phyloP scores from a whole-genome alignment of 2,888 invertebrate genomes.

The Xestia c-nigrum region DNA sequence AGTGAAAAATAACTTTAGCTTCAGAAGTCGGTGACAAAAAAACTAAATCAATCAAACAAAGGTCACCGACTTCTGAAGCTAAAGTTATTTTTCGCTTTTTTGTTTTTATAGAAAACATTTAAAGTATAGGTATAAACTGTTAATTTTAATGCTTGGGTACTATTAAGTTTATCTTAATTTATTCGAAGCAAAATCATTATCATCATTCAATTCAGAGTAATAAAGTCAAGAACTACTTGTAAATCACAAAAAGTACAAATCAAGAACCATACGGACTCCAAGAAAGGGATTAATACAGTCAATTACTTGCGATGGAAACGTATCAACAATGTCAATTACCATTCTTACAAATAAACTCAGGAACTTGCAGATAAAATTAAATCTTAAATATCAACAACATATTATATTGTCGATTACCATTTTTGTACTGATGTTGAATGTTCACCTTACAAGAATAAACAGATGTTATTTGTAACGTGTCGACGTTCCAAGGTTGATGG shows the following conservation, averaged over 20 bases:
- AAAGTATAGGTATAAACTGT: neutral
- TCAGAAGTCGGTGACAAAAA: too few species aligned
- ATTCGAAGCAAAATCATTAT: neutral
- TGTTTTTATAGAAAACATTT: neutral
- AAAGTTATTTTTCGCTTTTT: too few species aligned
- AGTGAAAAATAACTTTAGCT: too few species aligned
- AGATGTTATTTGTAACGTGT: slow-evolving; percentile 36
- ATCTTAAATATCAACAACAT: slow-evolving; percentile 59
- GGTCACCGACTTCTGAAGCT: too few species aligned
- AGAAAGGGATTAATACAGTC: slow-evolving; percentile 28
- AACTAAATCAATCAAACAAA: too few species aligned
- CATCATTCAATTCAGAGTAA: neutral
- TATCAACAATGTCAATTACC: slow-evolving; percentile 28
- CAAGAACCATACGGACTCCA: slow-evolving; percentile 15
- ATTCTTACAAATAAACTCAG: slow-evolving; percentile 38
- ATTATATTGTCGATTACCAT: slow-evolving; percentile 47
- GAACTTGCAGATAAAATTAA: slow-evolving; percentile 31
- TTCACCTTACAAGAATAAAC: slow-evolving; percentile 57
- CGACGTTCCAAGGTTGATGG: slow-evolving; percentile 48
- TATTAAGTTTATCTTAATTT: neutral
- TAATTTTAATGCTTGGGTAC: neutral
- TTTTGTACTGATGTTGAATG: slow-evolving; percentile 53
- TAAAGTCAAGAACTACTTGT: neutral
- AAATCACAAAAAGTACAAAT: neutral
- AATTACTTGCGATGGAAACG: slow-evolving; percentile 38